A percentile compares a stretch with the other conserved stretches of the same genome.
Evolutionary conservation across 2,888 invertebrate species (phyloP).

Genomic region (Eudasyphora cyanicolor): DNA sequence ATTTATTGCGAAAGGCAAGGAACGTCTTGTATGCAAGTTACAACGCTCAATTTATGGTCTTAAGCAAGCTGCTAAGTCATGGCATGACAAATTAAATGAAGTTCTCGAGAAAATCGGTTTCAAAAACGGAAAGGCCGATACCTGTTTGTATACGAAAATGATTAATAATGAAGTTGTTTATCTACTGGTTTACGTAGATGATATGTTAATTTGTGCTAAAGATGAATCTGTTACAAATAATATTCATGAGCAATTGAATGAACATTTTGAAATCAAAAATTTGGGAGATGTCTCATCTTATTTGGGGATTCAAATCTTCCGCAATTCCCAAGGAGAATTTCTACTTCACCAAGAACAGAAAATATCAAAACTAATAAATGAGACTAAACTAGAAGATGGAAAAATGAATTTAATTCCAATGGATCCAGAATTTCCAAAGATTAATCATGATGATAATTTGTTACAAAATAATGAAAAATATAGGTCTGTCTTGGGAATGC

Average conservation of each 20-base stretch:
- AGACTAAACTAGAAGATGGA: constrained; percentile 24
- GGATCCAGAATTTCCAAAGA: constrained; percentile 28
- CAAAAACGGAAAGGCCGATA: constrained; percentile 19
- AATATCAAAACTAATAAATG: not conserved
- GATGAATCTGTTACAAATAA: no score
- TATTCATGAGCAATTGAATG: no score
- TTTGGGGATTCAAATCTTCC: constrained; percentile 19
- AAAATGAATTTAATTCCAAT: constrained; percentile 27
- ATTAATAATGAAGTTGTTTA: not conserved
- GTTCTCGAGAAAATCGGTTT: not conserved
- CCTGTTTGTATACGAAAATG: constrained; percentile 19
- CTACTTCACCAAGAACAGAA: constrained; percentile 9
- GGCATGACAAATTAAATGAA: constrained; percentile 23
- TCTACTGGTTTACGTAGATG: constrained; percentile 31
- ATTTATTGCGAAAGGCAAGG: not conserved
- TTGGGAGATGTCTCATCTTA: constrained; percentile 13
- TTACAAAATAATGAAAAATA: not conserved
- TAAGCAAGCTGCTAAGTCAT: constrained; percentile 27
- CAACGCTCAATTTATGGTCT: constrained; percentile 30
- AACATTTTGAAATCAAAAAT: constrained; percentile 27
- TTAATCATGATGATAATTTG: not conserved
- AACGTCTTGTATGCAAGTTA: constrained; percentile 32
- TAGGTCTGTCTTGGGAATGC: constrained; percentile 9
- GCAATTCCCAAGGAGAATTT: constrained; percentile 13
- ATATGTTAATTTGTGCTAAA: constrained; percentile 26